phyloP scores from a whole-genome alignment of 2,888 invertebrate genomes.

The Norana najaformis region DNA sequence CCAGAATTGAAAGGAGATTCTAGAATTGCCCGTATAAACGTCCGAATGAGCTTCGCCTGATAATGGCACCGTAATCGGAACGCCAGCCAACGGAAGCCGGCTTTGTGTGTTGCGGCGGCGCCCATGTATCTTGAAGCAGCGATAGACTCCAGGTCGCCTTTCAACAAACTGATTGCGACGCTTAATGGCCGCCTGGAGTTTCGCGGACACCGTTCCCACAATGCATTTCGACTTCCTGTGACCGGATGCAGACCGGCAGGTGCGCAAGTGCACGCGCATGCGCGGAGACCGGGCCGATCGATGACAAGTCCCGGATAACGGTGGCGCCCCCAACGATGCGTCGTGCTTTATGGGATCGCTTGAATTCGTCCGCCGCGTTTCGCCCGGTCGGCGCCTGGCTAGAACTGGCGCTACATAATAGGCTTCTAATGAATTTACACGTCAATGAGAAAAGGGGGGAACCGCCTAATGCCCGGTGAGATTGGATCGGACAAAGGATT shows the following conservation, averaged over 20 bases:
- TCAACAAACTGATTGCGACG: background rate
- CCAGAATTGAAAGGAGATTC: background rate
- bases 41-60: background rate
- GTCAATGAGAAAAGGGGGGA: background rate
- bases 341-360: background rate
- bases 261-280: slow-evolving; percentile 5
- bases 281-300: background rate
- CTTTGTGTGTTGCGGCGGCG: background rate
- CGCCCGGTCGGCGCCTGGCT: background rate
- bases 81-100: background rate
- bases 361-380: no score
- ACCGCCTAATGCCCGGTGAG: background rate
- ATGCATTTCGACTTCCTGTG: background rate
- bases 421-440: slow-evolving; percentile 13
- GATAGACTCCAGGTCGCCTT: background rate
- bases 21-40: background rate
- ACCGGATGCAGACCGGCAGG: background rate
- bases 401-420: background rate
- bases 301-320: background rate
- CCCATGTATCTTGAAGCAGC: background rate
- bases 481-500: background rate
- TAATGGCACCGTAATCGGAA: background rate
- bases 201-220: slow-evolving; percentile 6
- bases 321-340: background rate
- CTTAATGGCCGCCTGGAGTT: background rate